Base-by-base conservation (phyloP, 2,888 invertebrate genomes). In the Chouioia cunea region DNA sequence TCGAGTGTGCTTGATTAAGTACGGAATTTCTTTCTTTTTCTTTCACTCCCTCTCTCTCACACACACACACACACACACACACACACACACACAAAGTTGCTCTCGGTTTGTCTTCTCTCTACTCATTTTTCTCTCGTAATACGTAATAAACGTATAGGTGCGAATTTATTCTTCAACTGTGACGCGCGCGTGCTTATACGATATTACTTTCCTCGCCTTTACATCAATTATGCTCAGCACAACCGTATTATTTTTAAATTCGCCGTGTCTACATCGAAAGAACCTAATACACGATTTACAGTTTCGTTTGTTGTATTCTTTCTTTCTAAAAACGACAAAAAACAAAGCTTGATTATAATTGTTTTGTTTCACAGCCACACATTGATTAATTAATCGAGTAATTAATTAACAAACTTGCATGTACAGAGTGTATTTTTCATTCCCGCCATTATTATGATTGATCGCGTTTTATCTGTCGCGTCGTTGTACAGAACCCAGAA, bases 291-390 rank as follows among this genome's bases (percentile, higher is more conserved):
- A 71, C 27, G 54, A 56, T 65, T 72, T 70, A 73, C n/a, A n/a
- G n/a, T n/a, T n/a, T n/a, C n/a, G n/a, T n/a, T n/a, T 70, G 3
- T 27, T 27, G 27, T 27, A 4, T 27, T 27, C 27, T 27, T 27
- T 27, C 6, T 27, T 27, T 27, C 65, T 70, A 73, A 65, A 70
- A 66, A 73, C 67, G 67, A 70, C 59, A 14, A 59, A 47, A 59
- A 27, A 23, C 6, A 58, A 59, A 73, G 64, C 27, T 27, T 67
- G n/a, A n/a, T n/a, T n/a, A n/a, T n/a, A n/a, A n/a, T n/a, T n/a
- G 64, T 67, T 48, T 48, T 48, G 8, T 54, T 18, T 86, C 86
- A 86, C 86, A 85, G 86, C 86, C 85, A 85, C 85, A 84, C 83
- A 85, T 85, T 82, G 83, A 83, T 82, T 79, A 79, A 79, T 79